Base-by-base conservation (phyloP, 2,888 invertebrate genomes). In the Protophormia terraenovae region DNA sequence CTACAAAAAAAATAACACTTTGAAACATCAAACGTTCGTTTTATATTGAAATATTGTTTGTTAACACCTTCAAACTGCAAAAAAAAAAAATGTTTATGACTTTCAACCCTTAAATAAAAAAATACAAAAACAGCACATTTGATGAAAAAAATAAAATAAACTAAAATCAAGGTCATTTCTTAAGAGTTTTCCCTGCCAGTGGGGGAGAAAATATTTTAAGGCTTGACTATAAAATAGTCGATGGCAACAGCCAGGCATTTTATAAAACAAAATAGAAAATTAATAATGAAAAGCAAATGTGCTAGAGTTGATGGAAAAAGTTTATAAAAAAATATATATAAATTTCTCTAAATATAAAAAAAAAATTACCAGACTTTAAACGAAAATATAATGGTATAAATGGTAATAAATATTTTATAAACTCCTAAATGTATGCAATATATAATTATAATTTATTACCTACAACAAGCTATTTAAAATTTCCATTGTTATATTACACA, bases 371-470 rank as follows among this genome's bases (percentile, higher is more conserved):
- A n/a, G n/a, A n/a, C n/a, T n/a, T n/a, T n/a, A n/a, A n/a, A n/a
- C n/a, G n/a, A n/a, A n/a, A n/a, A n/a, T 47, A 47, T 12, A 50
- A 22, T 50, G 22, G 10, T 24, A 14, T 50, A 50, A 50, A 47
- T 47, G n/a, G 32, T 47, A 24, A 53, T 38, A 50, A 38, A 22
- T 38, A 29, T 66, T 66, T 19, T 29, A 53, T 29, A 55, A 81
- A 53, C 81, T 62, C 83, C 69, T 47, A 67, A 73, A 73, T 24
- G 72, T 72, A 73, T 58, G 77, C 83, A 67, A 67, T 60, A 72
- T 55, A 41, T 62, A 69, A 76, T 72, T 67, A 6, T 19, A 58
- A 72, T 66, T 83, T 78, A 64, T 6, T 45, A 32, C 47, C n/a
- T 73, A 47, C 12, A 60, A 16, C 58, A 4, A 45, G 19, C 29